Base-by-base conservation (phyloP, 2,888 invertebrate species). In the Drosophila engyochracea region DNA sequence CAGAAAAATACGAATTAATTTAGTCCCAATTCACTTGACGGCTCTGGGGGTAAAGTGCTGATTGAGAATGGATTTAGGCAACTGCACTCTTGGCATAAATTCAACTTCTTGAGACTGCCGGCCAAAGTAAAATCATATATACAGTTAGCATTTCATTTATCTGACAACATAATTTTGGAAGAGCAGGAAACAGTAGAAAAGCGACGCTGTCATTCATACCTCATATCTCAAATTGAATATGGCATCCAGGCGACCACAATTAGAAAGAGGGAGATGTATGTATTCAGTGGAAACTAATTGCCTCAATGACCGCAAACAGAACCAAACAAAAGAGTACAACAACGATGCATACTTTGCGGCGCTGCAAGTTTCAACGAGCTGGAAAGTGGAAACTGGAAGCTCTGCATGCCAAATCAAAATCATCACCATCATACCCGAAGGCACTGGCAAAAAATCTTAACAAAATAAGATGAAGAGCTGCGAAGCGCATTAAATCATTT, bases 401-500 rank as follows among this genome's bases (percentile, higher is more conserved):
- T 58, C 72, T 68, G 70, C 70, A 76, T 81, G 81, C 79, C 81
- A 81, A 81, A 82, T 86, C 87, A 79, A 82, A 82, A 79, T 79
- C 81, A 79, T 74, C 72, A 79, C 58, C 70, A 76, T 65, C 53
- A 68, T 62, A 70, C 51, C 47, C 64, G 55, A 57, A 71, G 67
- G 39, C 70, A 60, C 49, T 49, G 54, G 55, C 54, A 52, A 78
- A 82, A 85, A 81, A 75, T 74, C 85, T 82, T 83, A 87, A 87
- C 90, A 89, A 85, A 89, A 89, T 90, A 89, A 90, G 87, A 90
- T 90, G 82, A 83, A 83, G 89, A 87, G 83, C 89, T 89, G 82
- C 80, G 74, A 84, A 89, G 87, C 87, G 85, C 87, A 90, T 89
- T 89, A 85, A 89, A 89, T 90, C 90, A 90, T 90, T 89, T 85